Evolutionary conservation across 2,888 invertebrate species (phyloP).

Genomic region (Stenolophus ochropezus): DNA sequence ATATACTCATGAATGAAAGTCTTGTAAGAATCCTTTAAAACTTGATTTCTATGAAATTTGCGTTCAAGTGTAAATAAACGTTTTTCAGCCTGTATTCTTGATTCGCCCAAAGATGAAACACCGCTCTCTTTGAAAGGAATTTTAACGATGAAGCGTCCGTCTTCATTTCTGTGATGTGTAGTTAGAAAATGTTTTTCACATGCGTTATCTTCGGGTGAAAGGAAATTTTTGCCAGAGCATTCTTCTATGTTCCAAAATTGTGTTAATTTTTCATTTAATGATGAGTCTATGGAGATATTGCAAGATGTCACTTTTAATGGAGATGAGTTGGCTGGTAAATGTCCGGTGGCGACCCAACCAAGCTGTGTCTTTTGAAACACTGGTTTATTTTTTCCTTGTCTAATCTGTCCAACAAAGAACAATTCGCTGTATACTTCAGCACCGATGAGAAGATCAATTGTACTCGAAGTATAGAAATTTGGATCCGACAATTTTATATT

Average conservation of each 20-base stretch:
- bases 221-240: background rate
- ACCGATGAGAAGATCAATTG: too few relatives aligned
- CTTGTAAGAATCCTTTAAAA: constrained; percentile 40
- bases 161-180: background rate
- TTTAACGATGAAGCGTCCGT: constrained; percentile 34
- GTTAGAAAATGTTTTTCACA: constrained; percentile 4
- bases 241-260: constrained; percentile 25
- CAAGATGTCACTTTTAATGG: background rate
- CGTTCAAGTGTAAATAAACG: constrained; percentile 14
- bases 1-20: constrained; percentile 58
- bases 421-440: too few relatives aligned
- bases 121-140: constrained; percentile 23
- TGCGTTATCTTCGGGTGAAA: background rate
- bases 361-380: too few relatives aligned
- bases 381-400: too few relatives aligned
- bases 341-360: too few relatives aligned
- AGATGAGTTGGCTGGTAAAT: too few relatives aligned
- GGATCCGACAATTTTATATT: too few relatives aligned
- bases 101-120: background rate
- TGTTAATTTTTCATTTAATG: background rate
- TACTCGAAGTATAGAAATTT: too few relatives aligned
- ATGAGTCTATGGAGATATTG: background rate
- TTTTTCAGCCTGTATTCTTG: background rate
- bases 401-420: too few relatives aligned
- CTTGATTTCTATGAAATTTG: constrained; percentile 32